These are phyloP conservation scores for Paedocypris micromegethes DNA, from an alignment of 2,797 vertebrate genomes.

Conservation along the genomic window DNA sequence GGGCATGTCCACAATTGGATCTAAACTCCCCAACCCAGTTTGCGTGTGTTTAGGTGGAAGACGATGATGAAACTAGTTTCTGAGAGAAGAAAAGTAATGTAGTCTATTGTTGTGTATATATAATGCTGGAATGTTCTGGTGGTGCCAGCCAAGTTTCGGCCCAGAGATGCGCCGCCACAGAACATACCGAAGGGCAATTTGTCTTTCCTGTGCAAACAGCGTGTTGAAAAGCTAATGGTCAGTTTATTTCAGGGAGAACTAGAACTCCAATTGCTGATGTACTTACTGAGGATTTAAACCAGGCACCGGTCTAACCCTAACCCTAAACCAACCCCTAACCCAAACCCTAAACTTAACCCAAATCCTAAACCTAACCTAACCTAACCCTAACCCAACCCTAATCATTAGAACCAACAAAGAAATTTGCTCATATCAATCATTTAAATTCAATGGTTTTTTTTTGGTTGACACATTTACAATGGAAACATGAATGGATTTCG, in stretches of 20 bases:
- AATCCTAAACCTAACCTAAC: too few species aligned
- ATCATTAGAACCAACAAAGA: too few species aligned
- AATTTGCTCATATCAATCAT: too few species aligned
- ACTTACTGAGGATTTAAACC: constrained; percentile 8
- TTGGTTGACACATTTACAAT: too few species aligned
- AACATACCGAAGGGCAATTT: constrained; percentile 60
- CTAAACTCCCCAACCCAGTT: too few species aligned
- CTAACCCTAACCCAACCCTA: too few species aligned
- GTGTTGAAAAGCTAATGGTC: constrained; percentile 67
- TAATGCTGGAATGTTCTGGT: constrained; percentile 60
- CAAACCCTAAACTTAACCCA: not conserved
- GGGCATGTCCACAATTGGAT: not conserved
- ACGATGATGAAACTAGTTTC: too few species aligned
- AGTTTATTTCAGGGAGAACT: constrained; percentile 54
- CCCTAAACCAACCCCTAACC: not conserved
- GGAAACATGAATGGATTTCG: too few species aligned
- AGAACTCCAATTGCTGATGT: constrained; percentile 68
- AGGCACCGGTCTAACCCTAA: not conserved
- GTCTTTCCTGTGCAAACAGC: constrained; percentile 55
- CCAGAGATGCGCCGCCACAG: constrained; percentile 61
- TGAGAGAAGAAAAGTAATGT: constrained; percentile 49
- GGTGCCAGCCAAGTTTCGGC: constrained; percentile 59
- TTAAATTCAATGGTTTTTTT: too few species aligned
- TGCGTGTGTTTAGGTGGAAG: too few species aligned
- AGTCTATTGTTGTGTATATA: constrained; percentile 62